These are phyloP conservation scores for Pantherophis vulpinus DNA, from an alignment of 2,797 vertebrate species.

Conservation along the genomic window DNA sequence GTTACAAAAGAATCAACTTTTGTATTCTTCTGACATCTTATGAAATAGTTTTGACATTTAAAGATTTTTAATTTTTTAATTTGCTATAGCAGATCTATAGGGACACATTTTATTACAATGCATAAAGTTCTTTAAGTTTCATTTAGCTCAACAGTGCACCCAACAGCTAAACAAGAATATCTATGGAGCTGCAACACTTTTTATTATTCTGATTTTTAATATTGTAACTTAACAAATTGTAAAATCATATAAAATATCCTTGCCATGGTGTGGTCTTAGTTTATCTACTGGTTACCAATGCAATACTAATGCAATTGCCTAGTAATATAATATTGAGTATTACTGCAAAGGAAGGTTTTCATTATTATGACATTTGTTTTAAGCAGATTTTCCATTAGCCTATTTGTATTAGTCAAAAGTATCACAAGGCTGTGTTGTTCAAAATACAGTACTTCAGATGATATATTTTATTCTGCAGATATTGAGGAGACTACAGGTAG, in stretches of 20 bases:
- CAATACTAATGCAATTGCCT: not conserved
- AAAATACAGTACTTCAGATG: not conserved
- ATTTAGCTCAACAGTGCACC: slow-evolving; percentile 27
- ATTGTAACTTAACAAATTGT: not conserved
- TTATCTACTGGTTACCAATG: not conserved
- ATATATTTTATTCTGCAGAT: not conserved
- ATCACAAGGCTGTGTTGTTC: not conserved
- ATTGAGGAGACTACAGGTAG: not conserved
- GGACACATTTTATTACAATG: not conserved
- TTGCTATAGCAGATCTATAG: not conserved
- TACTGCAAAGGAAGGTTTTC: not conserved
- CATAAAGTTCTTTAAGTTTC: fast-evolving
- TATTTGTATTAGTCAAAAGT: not conserved
- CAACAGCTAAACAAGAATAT: slow-evolving; percentile 1
- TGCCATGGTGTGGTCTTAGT: not conserved
- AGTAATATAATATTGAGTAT: not conserved
- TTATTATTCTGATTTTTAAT: not conserved
- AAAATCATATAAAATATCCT: not conserved
- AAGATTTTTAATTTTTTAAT: not conserved
- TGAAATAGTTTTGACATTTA: slow-evolving; percentile 1
- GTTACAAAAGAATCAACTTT: not conserved
- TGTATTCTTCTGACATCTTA: not conserved
- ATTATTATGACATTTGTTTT: not conserved
- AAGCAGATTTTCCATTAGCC: not conserved
- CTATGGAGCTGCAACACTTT: not conserved